A percentile compares a stretch with the other conserved stretches of the same genome.
These are phyloP conservation scores for Alouatta palliata DNA, from an alignment of 2,113 vertebrate species.

Conservation along the genomic window DNA sequence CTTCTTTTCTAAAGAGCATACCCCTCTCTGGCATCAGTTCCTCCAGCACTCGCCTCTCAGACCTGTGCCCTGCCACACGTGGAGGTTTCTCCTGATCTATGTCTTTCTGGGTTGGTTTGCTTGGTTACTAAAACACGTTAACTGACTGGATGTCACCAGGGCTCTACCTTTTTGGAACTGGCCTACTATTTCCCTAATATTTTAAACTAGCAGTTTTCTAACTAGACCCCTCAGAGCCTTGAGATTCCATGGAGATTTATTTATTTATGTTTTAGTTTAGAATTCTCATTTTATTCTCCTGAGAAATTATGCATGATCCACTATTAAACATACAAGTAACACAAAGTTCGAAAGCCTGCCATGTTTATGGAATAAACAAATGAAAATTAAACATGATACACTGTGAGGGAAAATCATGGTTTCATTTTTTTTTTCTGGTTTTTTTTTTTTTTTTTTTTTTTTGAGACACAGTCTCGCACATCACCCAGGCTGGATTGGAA, in stretches of 20 bases:
- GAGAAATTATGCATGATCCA: conserved; percentile 53
- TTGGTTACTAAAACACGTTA: background rate
- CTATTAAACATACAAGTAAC: conserved; percentile 58
- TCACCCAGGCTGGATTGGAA: no score
- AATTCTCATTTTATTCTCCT: conserved; percentile 59
- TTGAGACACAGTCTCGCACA: no score
- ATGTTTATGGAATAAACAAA: conserved; percentile 53
- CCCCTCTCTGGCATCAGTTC: background rate
- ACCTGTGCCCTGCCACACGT: background rate
- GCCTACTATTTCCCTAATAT: background rate
- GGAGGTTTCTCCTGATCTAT: background rate
- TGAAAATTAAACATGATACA: conserved; percentile 66
- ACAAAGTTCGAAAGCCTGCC: conserved; percentile 54
- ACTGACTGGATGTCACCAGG: background rate
- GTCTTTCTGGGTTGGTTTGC: background rate
- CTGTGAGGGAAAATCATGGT: conserved; percentile 34
- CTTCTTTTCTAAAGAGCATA: background rate
- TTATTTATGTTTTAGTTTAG: no score
- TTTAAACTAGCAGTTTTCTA: background rate
- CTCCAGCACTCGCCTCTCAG: background rate
- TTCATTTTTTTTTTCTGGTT: no score
- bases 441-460: no score
- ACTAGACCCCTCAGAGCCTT: background rate
- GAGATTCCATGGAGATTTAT: background rate
- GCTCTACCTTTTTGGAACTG: background rate